Evolutionary conservation across 1,140 invertebrate species (phyloP), one percentile per base, ranked within the genome.

Genomic region (Latrodectus geometricus): DNA sequence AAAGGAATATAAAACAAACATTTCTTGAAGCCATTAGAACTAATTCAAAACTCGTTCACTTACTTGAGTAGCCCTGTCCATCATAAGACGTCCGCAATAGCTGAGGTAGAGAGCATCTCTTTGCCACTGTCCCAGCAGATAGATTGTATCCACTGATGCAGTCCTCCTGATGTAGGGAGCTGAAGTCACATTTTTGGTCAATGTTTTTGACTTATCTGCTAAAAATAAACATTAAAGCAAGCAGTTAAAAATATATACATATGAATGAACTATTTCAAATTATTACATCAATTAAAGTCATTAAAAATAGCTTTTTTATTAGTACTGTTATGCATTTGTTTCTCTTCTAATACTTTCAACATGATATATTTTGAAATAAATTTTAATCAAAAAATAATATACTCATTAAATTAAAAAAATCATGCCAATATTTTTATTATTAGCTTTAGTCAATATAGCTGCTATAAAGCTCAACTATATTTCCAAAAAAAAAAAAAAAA

Each of bases 51-150:
- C n/a, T n/a, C n/a, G n/a, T n/a, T 4, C 4, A 52, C 12, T 73
- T 92, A 95, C 95, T 93, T 95, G 95, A 89, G 95, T 95, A 73
- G 95, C 93, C 92, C 95, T 95, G 90, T 96, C 94, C 65, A 95
- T 93, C 91, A 95, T 93, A 86, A 95, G 91, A 85, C 93, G 92
- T 86, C 93, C 93, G 89, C 93, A 92, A 90, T 94, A 93, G 87
- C 94, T 92, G 89, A 93, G 79, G 65, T 86, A 93, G 89, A 94
- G 93, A 54, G 80, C 75, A 89, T 95, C 95, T 88, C 94, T 93
- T 73, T 94, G 94, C 94, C 94, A 95, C 89, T 95, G 94, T 89
- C 94, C 94, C 90, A 94, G 94, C 80, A 95, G 92, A 90, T 95
- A 95, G 88, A 96, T 93, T 20, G 95, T 94, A 90, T 96, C 95